These are phyloP conservation scores for Eulacestoma nigropectus DNA, from an alignment of 2,113 vertebrate species.

Conservation along the genomic window DNA sequence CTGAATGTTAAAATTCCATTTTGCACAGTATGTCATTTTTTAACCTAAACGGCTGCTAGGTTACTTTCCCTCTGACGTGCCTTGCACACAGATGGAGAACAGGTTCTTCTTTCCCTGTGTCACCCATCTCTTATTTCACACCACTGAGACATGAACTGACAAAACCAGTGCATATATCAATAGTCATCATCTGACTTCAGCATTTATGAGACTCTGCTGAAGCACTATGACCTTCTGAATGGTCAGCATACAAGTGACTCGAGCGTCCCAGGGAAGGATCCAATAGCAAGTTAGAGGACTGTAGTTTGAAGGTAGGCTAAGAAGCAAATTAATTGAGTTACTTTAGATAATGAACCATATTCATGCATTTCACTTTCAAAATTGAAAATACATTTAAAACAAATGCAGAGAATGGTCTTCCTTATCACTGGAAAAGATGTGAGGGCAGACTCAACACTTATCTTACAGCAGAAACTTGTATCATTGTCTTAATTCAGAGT, in stretches of 20 bases:
- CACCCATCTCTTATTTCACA: constrained; percentile 21
- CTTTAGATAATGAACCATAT: not conserved
- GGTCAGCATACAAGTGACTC: not conserved
- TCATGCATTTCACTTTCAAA: not conserved
- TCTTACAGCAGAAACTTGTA: not conserved
- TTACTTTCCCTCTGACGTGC: not conserved
- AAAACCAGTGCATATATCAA: not conserved
- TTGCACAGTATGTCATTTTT: constrained; percentile 7
- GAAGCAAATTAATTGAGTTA: not conserved
- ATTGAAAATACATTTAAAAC: not conserved
- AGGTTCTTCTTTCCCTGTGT: not conserved
- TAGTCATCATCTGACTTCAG: not conserved
- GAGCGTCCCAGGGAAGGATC: not conserved
- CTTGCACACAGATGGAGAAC: not conserved
- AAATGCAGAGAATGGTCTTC: not conserved
- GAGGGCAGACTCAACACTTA: not conserved
- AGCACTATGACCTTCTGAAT: not conserved
- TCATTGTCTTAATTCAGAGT: not conserved
- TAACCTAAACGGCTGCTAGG: not conserved
- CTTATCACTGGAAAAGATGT: not conserved
- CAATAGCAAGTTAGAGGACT: not conserved
- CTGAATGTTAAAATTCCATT: constrained; percentile 7
- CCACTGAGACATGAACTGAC: not conserved
- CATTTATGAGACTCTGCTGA: not conserved
- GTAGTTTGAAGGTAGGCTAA: not conserved